Percentiles rank a stretch among this genome's conserved stretches.
Evolutionary conservation across 2,797 vertebrate species (phyloP).

Genomic region (Danio kyathit): DNA sequence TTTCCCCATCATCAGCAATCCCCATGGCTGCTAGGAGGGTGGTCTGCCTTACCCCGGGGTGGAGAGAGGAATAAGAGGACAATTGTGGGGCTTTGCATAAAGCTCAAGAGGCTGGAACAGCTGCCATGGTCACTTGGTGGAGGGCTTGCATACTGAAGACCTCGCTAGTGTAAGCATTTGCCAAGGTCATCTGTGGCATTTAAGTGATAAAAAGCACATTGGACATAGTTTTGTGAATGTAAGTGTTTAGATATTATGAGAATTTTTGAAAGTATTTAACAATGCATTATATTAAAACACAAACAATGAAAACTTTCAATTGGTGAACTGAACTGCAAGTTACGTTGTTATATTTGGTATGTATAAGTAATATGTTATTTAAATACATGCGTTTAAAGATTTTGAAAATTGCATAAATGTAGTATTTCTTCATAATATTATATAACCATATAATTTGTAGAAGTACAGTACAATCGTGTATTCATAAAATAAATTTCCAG

Average conservation of each 20-base stretch:
- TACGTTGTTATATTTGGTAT: too few species aligned
- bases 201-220: constrained; percentile 48
- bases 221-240: not conserved
- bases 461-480: too few species aligned
- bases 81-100: constrained; percentile 59
- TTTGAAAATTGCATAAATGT: too few species aligned
- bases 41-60: constrained; percentile 59
- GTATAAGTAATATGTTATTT: too few species aligned
- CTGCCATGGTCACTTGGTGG: constrained; percentile 75
- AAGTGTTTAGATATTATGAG: not conserved
- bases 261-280: not conserved
- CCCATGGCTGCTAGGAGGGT: constrained; percentile 60
- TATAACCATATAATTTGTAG: too few species aligned
- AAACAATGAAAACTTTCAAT: not conserved
- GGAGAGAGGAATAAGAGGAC: constrained; percentile 48
- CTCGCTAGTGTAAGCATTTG: constrained; percentile 62
- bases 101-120: constrained; percentile 68
- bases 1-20: constrained; percentile 34
- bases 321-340: too few species aligned
- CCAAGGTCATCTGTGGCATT: constrained; percentile 61
- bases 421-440: too few species aligned
- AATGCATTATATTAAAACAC: not conserved
- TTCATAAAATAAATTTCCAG: too few species aligned
- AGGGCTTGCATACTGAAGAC: constrained; percentile 62
- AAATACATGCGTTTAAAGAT: too few species aligned